Conservation (phyloP, 2,888 invertebrate genomes). For the Podabrus alpinus region DNA sequence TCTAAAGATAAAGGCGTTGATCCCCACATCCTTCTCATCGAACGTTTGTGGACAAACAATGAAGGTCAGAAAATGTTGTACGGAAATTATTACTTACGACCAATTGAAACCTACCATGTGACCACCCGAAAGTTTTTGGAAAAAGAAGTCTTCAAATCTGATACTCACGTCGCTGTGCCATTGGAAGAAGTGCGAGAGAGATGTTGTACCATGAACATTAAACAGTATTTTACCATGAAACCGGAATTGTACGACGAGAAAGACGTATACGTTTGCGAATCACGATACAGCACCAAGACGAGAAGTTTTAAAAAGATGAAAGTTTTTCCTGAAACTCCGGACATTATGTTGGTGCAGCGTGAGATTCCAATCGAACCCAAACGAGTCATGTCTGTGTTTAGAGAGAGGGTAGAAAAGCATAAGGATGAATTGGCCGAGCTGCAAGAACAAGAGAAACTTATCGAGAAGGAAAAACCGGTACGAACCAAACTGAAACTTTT, state of each 20-base stretch:
- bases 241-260: constrained; percentile 88
- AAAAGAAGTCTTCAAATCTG: constrained; percentile 96
- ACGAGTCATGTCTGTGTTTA: constrained; percentile 90
- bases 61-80: constrained; percentile 86
- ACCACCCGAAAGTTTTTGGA: constrained; percentile 94
- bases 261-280: constrained; percentile 97
- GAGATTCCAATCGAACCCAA: constrained; percentile 81
- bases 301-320: constrained; percentile 94
- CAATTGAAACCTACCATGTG: constrained; percentile 95
- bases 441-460: constrained; percentile 79
- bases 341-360: constrained; percentile 67
- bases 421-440: constrained; percentile 86
- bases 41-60: constrained; percentile 84
- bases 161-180: constrained; percentile 81
- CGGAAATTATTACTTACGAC: constrained; percentile 89
- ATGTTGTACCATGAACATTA: constrained; percentile 92
- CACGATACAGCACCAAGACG: constrained; percentile 83
- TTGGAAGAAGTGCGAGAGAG: constrained; percentile 84
- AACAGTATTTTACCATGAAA: constrained; percentile 88
- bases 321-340: constrained; percentile 70
- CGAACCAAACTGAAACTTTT: constrained; percentile 44
- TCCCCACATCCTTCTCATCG: constrained; percentile 82
- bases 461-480: constrained; percentile 86
- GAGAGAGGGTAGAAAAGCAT: constrained; percentile 86
- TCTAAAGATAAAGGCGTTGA: constrained; percentile 65